Percentiles rank a stretch among this genome's conserved stretches.
Evolutionary conservation across 2,888 invertebrate species (phyloP).

Genomic region (Aspidiotus rigidus): DNA sequence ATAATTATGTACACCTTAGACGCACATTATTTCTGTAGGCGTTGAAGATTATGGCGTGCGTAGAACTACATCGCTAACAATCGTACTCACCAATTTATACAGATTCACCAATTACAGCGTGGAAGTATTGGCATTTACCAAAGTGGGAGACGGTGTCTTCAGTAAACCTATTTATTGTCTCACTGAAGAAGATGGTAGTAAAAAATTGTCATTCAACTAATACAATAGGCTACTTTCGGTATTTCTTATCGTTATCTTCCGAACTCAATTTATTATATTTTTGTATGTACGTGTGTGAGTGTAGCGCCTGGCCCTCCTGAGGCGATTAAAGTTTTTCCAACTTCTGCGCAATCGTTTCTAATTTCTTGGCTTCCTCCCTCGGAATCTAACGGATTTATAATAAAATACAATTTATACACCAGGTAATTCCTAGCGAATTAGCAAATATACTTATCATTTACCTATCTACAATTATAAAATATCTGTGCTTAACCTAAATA

Average conservation of each 20-base stretch:
- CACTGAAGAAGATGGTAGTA: constrained; percentile 65
- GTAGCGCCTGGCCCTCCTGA: constrained; percentile 68
- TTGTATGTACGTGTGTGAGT: too few relatives aligned
- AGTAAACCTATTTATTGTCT: constrained; percentile 60
- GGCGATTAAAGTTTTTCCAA: constrained; percentile 68
- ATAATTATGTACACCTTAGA: background rate
- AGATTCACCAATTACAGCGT: constrained; percentile 74
- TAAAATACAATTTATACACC: constrained; percentile 64
- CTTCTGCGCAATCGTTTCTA: constrained; percentile 61
- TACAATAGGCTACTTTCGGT: background rate
- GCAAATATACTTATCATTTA: background rate
- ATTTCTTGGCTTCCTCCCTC: constrained; percentile 68
- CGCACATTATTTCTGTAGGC: constrained; percentile 15
- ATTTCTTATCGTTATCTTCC: too few relatives aligned
- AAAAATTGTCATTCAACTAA: background rate
- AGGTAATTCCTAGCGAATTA: constrained; percentile 41
- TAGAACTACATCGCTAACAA: constrained; percentile 59
- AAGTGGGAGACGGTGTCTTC: constrained; percentile 65
- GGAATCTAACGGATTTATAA: constrained; percentile 66
- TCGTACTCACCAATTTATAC: constrained; percentile 59
- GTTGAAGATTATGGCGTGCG: constrained; percentile 42
- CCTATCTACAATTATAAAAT: background rate
- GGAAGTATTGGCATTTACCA: constrained; percentile 66
- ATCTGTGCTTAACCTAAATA: too few relatives aligned
- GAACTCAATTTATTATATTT: too few relatives aligned